Conservation (phyloP, 2,888 invertebrate species). For the Drosophila quinaria region DNA sequence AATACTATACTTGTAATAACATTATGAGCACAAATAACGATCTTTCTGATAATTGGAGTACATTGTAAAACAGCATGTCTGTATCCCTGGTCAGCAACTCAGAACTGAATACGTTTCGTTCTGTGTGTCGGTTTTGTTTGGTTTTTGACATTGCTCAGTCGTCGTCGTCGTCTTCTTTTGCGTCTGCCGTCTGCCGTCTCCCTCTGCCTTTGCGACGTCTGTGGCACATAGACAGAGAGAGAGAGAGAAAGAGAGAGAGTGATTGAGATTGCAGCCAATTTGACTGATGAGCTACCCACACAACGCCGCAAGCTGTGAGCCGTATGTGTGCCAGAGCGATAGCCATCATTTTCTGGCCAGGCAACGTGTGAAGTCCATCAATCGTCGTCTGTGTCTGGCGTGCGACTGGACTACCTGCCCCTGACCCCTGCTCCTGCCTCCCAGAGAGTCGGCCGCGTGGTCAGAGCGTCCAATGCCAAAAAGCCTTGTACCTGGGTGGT, state of each 20-base stretch:
- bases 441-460: conserved; percentile 15
- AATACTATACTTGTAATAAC: background rate
- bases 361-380: conserved; percentile 83
- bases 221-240: conserved; percentile 36
- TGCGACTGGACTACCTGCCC: conserved; percentile 61
- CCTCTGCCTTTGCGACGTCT: background rate
- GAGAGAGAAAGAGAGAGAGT: conserved; percentile 19
- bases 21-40: background rate
- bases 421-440: conserved; percentile 1
- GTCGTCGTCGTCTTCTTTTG: conserved; percentile 3
- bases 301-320: conserved; percentile 57
- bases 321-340: conserved; percentile 56
- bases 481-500: conserved; percentile 69
- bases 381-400: conserved; percentile 74
- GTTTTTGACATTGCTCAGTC: conserved; percentile 23
- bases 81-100: conserved; percentile 40
- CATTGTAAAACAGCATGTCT: background rate
- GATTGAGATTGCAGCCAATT: conserved; percentile 70
- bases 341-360: conserved; percentile 63
- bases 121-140: conserved; percentile 45
- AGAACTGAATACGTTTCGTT: conserved; percentile 35
- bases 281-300: conserved; percentile 81
- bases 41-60: background rate
- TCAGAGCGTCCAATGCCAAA: conserved; percentile 46
- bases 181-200: background rate